Percentiles rank a stretch among this genome's conserved stretches.
Conservation (phyloP, 1,140 invertebrate species). For the Macrobrachium rosenbergii region DNA sequence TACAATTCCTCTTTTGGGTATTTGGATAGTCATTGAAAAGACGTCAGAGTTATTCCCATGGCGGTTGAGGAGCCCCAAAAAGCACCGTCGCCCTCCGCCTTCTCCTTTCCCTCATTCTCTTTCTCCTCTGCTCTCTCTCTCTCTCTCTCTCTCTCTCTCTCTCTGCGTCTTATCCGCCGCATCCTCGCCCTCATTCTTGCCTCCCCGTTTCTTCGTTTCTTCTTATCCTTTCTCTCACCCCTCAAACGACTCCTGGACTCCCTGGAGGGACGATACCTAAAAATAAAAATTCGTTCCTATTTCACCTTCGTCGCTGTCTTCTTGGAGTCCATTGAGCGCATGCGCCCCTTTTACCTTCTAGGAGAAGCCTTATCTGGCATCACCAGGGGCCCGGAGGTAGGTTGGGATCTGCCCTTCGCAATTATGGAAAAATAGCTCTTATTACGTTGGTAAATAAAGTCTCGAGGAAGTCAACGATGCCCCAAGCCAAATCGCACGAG, state of each 20-base stretch:
- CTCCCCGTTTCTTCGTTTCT: not conserved
- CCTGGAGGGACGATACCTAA: too few relatives aligned
- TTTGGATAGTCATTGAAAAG: too few relatives aligned
- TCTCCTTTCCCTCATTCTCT: not conserved
- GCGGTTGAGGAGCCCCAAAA: too few relatives aligned
- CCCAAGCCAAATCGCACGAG: not conserved
- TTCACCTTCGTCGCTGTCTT: too few relatives aligned
- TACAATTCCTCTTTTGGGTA: too few relatives aligned
- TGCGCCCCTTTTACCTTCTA: not conserved
- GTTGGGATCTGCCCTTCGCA: not conserved
- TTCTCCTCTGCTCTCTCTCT: not conserved
- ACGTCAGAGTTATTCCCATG: too few relatives aligned
- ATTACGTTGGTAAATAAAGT: not conserved
- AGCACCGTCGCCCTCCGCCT: too few relatives aligned
- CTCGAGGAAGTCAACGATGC: conserved; percentile 6
- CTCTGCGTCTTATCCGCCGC: not conserved
- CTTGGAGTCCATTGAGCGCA: not conserved
- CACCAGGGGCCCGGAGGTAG: conserved; percentile 12
- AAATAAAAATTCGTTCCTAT: too few relatives aligned
- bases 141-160: not conserved
- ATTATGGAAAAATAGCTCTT: not conserved
- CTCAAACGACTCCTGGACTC: not conserved
- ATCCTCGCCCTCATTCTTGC: not conserved
- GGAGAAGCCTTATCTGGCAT: conserved; percentile 2
- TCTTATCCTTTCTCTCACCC: not conserved